These are phyloP conservation scores for Lasioglossum figueresi DNA, from an alignment of 2,888 invertebrate genomes.

Conservation along the genomic window DNA sequence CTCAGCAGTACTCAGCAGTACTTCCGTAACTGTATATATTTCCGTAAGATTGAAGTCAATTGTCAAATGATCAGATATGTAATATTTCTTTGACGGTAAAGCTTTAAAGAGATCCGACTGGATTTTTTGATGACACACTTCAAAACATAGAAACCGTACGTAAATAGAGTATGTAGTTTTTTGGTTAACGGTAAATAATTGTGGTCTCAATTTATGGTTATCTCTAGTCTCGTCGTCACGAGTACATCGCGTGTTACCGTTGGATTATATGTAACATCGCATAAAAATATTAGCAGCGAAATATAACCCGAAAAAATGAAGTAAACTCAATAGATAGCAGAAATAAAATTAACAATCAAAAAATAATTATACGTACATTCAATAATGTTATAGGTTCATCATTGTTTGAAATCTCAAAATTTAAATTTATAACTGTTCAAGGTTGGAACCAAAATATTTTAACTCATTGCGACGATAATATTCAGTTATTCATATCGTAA, in stretches of 20 bases:
- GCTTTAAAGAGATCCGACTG: background rate
- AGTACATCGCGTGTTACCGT: background rate
- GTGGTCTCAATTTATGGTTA: background rate
- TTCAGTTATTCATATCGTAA: background rate
- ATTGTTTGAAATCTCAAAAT: background rate
- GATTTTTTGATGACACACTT: background rate
- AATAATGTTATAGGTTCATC: background rate
- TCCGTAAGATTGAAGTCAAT: too few species aligned
- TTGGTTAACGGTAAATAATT: background rate
- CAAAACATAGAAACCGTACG: background rate
- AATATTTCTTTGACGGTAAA: background rate
- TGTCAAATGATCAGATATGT: slow-evolving; percentile 26
- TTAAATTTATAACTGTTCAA: slow-evolving; percentile 5
- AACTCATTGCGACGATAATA: background rate
- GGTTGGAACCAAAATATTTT: background rate
- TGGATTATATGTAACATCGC: background rate
- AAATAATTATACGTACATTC: background rate
- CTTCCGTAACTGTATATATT: background rate
- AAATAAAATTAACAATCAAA: slow-evolving; percentile 3
- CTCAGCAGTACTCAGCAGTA: background rate
- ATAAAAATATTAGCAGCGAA: background rate
- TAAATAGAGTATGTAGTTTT: background rate
- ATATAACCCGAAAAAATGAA: background rate
- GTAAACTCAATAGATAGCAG: background rate
- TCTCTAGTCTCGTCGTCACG: background rate